Base-by-base conservation (phyloP, 2,113 vertebrate species). In the Mesembrinibis cayennensis region DNA sequence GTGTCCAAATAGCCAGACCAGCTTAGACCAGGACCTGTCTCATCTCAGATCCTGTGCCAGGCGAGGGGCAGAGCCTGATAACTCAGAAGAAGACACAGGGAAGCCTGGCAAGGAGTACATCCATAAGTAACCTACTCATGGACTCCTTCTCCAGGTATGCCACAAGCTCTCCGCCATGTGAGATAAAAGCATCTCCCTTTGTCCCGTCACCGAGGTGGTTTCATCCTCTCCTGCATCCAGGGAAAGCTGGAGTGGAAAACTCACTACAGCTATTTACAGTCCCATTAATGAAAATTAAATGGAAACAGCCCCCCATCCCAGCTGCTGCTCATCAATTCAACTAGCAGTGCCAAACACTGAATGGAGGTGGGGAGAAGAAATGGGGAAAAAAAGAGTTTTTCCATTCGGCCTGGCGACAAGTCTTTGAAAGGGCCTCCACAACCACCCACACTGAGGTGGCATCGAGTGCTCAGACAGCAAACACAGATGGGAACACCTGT, bases 341-440 rank as follows among this genome's bases (percentile, higher is more conserved):
- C 32, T 32, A 38, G 20, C 0, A 0, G 20, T 3, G 8, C 26
- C 0, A 0, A 32, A 29, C 11, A 2, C 10, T 38, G 52, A 74
- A 59, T 5, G 9, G 40, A 67, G 18, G 5, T 1, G 2, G 14
- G 18, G 30, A 88, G 30, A 22, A 72, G 52, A 88, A 42, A 27
- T 11, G 36, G 16, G 27, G 2, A 27, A 77, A 45, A 0, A 14
- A 44, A 45, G 38, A 40, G 7, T 36, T 82, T 20, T 72, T 80
- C 36, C 3, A 0, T 36, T 44, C 7, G 8, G 12, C 38, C 32
- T 45, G 20, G 29, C 1, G 5, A 30, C 6, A 69, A 19, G 7
- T 70, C 69, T 44, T 3, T 58, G 69, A 58, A 70, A 81, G 14
- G 29, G 6, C 3, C 14, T 30, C 29, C 32, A 50, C 14, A 45